These are phyloP conservation scores for Ectemnius continuus DNA, from an alignment of 2,888 invertebrate species.

Conservation along the genomic window DNA sequence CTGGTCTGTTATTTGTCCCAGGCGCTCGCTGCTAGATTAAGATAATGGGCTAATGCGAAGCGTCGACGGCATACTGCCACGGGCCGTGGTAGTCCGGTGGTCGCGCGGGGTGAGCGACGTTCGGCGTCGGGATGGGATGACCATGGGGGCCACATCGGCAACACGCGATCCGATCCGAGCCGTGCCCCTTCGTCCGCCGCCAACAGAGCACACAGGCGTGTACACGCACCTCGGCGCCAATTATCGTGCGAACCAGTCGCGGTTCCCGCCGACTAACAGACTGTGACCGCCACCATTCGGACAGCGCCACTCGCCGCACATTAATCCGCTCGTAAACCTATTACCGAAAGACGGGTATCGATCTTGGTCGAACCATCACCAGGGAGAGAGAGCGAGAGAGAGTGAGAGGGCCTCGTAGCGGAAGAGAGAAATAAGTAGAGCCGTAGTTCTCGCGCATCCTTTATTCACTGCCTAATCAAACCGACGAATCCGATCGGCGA, in stretches of 20 bases:
- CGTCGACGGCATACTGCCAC: conserved; percentile 37
- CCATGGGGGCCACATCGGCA: conserved; percentile 13
- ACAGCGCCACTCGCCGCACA: neutral
- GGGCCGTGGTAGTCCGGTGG: conserved; percentile 40
- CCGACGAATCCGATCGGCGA: conserved; percentile 14
- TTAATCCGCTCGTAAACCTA: too few relatives aligned
- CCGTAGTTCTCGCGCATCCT: too few relatives aligned
- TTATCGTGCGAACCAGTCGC: conserved; percentile 61
- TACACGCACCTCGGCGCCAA: conserved; percentile 44
- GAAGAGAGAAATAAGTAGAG: too few relatives aligned
- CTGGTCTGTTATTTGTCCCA: conserved; percentile 71
- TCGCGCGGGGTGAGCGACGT: conserved; percentile 38
- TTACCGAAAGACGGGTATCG: neutral
- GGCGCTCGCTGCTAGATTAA: conserved; percentile 68
- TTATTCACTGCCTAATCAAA: too few relatives aligned
- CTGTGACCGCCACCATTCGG: conserved; percentile 9
- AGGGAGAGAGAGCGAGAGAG: neutral
- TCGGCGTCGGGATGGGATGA: conserved; percentile 14
- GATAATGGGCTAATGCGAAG: conserved; percentile 70
- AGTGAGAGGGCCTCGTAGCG: too few relatives aligned
- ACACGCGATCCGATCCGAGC: conserved; percentile 59
- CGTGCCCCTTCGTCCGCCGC: conserved; percentile 64
- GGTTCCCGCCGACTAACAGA: conserved; percentile 1
- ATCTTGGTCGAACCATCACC: neutral
- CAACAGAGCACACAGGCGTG: conserved; percentile 33